Evolutionary conservation across 2,797 vertebrate species (phyloP).

Genomic region (Danio kyathit): DNA sequence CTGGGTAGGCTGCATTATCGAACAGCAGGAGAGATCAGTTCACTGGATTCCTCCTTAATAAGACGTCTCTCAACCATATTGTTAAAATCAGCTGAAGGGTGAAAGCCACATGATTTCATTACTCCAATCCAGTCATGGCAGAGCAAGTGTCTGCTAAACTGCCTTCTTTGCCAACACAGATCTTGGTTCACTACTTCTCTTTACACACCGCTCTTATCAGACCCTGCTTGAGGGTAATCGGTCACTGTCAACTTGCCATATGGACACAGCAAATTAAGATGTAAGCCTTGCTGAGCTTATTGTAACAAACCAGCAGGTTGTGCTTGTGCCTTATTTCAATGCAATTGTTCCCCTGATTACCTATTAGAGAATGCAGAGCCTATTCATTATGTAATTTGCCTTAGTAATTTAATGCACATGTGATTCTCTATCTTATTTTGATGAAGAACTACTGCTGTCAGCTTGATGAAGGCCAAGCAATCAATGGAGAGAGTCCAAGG

Average conservation of each 20-base stretch:
- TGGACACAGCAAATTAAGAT: conserved; percentile 68
- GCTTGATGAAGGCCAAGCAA: conserved; percentile 52
- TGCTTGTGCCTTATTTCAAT: not conserved
- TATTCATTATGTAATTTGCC: not conserved
- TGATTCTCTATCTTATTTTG: conserved; percentile 1
- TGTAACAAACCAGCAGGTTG: conserved; percentile 13
- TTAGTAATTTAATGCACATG: conserved; percentile 21
- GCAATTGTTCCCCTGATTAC: not conserved
- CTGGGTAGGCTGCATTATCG: conserved; percentile 6
- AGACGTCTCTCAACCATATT: conserved; percentile 22
- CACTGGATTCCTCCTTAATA: conserved; percentile 33
- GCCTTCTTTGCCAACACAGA: conserved; percentile 34
- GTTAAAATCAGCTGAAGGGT: conserved; percentile 52
- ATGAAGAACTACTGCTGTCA: conserved; percentile 38
- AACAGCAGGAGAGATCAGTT: conserved; percentile 29
- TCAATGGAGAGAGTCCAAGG: conserved; percentile 36
- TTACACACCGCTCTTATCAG: conserved; percentile 49
- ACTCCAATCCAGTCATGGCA: conserved; percentile 39
- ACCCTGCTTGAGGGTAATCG: conserved; percentile 35
- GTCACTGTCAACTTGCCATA: conserved; percentile 66
- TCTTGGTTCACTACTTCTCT: conserved; percentile 44
- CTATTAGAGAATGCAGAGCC: not conserved
- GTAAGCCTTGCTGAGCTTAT: conserved; percentile 59
- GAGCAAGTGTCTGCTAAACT: conserved; percentile 40
- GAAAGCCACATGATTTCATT: conserved; percentile 51